A percentile compares a stretch with the other conserved stretches of the same genome.
Evolutionary conservation across 1,140 invertebrate species (phyloP).

Genomic region (Trichomalopsis sarcophagae): DNA sequence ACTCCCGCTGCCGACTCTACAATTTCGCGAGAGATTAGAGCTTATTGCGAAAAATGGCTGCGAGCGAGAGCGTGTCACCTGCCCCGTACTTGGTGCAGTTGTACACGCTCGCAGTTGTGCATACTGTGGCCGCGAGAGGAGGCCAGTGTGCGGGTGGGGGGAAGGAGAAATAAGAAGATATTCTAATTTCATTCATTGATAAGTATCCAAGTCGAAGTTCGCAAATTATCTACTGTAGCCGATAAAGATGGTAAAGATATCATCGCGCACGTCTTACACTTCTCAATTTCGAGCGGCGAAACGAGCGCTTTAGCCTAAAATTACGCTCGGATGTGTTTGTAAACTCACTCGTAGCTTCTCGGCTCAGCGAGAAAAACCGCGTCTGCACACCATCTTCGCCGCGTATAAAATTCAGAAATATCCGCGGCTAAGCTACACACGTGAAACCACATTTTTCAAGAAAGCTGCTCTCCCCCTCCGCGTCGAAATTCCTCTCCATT

Average conservation of each 20-base stretch:
- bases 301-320: conserved; percentile 29
- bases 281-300: conserved; percentile 40
- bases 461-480: neutral
- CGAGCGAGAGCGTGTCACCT: conserved; percentile 24
- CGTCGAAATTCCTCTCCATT: neutral
- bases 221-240: neutral
- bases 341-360: neutral
- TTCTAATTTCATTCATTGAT: too few species aligned
- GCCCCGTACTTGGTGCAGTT: neutral
- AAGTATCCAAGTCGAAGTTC: too few species aligned
- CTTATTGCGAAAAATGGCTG: conserved; percentile 61
- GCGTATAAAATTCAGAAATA: neutral
- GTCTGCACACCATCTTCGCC: neutral
- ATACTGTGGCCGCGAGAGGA: neutral
- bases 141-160: too few species aligned
- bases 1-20: conserved; percentile 53
- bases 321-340: conserved; percentile 29
- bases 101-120: neutral
- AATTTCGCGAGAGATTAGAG: conserved; percentile 67
- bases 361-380: neutral
- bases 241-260: conserved; percentile 18
- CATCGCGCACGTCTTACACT: conserved; percentile 5
- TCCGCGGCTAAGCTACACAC: too few species aligned
- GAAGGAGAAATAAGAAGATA: too few species aligned
- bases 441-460: too few species aligned